These are phyloP conservation scores for Columbina picui DNA, from an alignment of 2,113 vertebrate species.

Conservation along the genomic window DNA sequence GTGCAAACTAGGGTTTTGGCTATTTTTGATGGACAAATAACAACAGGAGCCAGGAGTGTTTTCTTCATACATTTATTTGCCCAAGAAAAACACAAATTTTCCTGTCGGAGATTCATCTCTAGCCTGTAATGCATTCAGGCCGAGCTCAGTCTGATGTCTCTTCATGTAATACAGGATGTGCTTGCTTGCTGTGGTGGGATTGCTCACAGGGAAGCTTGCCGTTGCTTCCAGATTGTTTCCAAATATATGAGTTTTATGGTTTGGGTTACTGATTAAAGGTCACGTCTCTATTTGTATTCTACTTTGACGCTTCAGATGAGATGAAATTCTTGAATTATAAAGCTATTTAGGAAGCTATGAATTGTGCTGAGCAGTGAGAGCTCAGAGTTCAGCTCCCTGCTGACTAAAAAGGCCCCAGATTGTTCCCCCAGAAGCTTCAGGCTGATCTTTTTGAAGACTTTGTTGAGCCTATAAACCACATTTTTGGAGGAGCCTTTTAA, in stretches of 20 bases:
- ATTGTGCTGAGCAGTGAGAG: conserved; percentile 38
- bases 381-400: conserved; percentile 60
- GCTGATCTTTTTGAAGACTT: conserved; percentile 23
- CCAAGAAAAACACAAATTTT: background rate
- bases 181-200: background rate
- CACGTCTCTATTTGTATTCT: conserved; percentile 56
- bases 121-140: background rate
- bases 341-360: conserved; percentile 49
- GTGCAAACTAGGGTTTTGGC: background rate
- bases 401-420: conserved; percentile 9
- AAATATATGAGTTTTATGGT: background rate
- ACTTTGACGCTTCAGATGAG: conserved; percentile 32
- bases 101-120: background rate
- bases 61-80: background rate
- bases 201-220: background rate
- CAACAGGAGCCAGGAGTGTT: background rate
- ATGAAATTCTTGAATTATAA: conserved; percentile 55
- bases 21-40: background rate
- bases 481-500: conserved; percentile 32
- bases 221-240: background rate
- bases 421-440: conserved; percentile 17
- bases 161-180: background rate
- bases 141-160: background rate
- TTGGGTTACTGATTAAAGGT: conserved; percentile 24
- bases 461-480: background rate